Percentiles rank a stretch among this genome's conserved stretches.
Evolutionary conservation across 2,888 invertebrate species (phyloP).

Genomic region (Tenthredo mesomela): DNA sequence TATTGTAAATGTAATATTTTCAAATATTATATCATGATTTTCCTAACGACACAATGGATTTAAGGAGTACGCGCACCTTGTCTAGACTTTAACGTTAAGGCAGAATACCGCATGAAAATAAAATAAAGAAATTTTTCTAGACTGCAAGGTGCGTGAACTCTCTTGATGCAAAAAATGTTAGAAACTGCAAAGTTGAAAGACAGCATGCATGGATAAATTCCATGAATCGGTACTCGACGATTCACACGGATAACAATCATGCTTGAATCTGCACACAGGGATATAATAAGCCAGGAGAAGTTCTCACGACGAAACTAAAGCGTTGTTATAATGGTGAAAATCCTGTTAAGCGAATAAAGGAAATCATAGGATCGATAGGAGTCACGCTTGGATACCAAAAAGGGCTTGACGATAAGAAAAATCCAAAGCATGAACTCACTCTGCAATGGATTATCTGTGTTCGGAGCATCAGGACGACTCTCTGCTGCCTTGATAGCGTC

Average conservation of each 20-base stretch:
- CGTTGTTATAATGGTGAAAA: not conserved
- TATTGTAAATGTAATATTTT: slow-evolving; percentile 48
- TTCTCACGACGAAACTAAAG: not conserved
- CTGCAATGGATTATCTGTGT: slow-evolving; percentile 62
- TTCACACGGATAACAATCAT: not conserved
- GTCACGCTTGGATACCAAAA: slow-evolving; percentile 44
- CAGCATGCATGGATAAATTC: not conserved
- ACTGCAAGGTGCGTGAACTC: no score
- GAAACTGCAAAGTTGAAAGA: not conserved
- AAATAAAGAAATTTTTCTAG: no score
- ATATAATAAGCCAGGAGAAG: not conserved
- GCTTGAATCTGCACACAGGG: not conserved
- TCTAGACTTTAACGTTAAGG: not conserved
- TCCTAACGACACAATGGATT: no score
- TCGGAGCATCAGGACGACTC: slow-evolving; percentile 60
- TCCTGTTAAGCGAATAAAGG: not conserved
- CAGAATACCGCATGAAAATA: no score
- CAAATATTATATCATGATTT: not conserved
- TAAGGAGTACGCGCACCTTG: no score
- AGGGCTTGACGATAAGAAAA: slow-evolving; percentile 28
- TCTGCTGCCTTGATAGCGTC: slow-evolving; percentile 92
- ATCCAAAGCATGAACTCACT: slow-evolving; percentile 65
- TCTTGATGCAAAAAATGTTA: not conserved
- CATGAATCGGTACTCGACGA: not conserved
- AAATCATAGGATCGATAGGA: slow-evolving; percentile 9